Evolutionary conservation across 1,140 invertebrate species (phyloP).

Genomic region (Drosophila baimaii): DNA sequence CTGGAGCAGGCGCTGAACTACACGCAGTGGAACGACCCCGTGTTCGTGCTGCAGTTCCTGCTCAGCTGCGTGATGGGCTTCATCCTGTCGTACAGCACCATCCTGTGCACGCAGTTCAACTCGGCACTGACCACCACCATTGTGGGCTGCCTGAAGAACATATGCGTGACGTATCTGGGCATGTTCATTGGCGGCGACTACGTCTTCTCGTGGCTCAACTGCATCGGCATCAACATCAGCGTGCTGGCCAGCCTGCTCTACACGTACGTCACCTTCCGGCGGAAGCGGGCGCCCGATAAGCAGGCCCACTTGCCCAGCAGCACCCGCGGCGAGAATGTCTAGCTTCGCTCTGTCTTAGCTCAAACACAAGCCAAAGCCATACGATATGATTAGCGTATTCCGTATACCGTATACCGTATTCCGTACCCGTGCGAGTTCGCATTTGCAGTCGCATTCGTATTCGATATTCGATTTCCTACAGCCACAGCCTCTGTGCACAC

Average conservation of each 20-base stretch:
- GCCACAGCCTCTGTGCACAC: slow-evolving; percentile 15
- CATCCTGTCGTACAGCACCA: slow-evolving; percentile 96
- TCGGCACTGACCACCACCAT: slow-evolving; percentile 99
- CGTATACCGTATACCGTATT: background rate
- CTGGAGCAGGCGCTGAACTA: slow-evolving; percentile 88
- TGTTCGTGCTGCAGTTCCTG: slow-evolving; percentile 93
- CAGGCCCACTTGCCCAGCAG: slow-evolving; percentile 82
- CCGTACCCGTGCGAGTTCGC: slow-evolving; percentile 16
- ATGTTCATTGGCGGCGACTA: slow-evolving; percentile 99
- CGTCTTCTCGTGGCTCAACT: slow-evolving; percentile 96
- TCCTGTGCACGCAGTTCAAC: slow-evolving; percentile 97
- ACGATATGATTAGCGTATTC: slow-evolving; percentile 38
- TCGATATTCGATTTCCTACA: slow-evolving; percentile 34
- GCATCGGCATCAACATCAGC: slow-evolving; percentile 96
- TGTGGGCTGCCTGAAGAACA: slow-evolving; percentile 98
- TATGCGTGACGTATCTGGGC: slow-evolving; percentile 95
- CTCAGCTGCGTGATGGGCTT: slow-evolving; percentile 99
- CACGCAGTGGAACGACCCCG: slow-evolving; percentile 89
- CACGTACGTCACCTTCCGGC: slow-evolving; percentile 91
- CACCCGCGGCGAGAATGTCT: slow-evolving; percentile 85
- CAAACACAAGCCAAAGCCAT: slow-evolving; percentile 62
- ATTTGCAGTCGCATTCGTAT: no score
- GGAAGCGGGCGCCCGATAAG: slow-evolving; percentile 85
- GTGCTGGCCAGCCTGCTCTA: slow-evolving; percentile 93
- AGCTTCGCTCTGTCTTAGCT: slow-evolving; percentile 55